A percentile compares a stretch with the other conserved stretches of the same genome.
These are phyloP conservation scores for Thripadectes ignobilis DNA, from an alignment of 2,797 vertebrate species.

Conservation along the genomic window DNA sequence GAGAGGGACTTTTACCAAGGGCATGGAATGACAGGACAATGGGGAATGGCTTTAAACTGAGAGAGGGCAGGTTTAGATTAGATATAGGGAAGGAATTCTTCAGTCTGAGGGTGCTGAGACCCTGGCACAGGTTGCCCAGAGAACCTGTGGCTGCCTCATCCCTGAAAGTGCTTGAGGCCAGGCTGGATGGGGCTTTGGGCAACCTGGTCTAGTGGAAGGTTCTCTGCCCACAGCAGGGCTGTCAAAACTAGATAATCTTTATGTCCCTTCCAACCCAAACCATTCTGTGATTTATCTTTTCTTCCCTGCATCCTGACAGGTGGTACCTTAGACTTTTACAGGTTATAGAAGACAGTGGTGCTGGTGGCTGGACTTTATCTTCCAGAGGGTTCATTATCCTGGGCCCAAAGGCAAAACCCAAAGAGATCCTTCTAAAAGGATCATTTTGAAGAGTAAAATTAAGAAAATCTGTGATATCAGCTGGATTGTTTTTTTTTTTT, in stretches of 20 bases:
- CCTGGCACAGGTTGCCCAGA: background rate
- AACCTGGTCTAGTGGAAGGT: background rate
- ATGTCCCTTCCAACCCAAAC: background rate
- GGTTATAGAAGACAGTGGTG: background rate
- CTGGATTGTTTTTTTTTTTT: background rate
- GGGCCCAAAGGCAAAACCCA: background rate
- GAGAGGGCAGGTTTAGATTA: background rate
- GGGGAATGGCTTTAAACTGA: background rate
- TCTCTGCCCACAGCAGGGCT: background rate
- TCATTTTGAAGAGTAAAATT: background rate
- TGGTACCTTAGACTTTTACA: background rate
- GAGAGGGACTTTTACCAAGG: background rate
- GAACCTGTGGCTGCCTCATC: background rate
- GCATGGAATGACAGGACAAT: background rate
- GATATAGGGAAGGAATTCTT: background rate
- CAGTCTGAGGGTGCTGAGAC: background rate
- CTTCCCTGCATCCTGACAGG: background rate
- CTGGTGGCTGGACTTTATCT: background rate
- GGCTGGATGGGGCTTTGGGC: background rate
- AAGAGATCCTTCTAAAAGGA: background rate
- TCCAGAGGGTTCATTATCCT: background rate
- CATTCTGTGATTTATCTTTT: background rate
- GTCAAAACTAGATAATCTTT: background rate
- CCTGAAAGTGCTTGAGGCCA: background rate
- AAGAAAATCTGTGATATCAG: background rate